Percentiles rank a stretch among this genome's conserved stretches.
These are phyloP conservation scores for Sarcophaga variegata DNA, from an alignment of 2,888 invertebrate genomes.

Conservation along the genomic window DNA sequence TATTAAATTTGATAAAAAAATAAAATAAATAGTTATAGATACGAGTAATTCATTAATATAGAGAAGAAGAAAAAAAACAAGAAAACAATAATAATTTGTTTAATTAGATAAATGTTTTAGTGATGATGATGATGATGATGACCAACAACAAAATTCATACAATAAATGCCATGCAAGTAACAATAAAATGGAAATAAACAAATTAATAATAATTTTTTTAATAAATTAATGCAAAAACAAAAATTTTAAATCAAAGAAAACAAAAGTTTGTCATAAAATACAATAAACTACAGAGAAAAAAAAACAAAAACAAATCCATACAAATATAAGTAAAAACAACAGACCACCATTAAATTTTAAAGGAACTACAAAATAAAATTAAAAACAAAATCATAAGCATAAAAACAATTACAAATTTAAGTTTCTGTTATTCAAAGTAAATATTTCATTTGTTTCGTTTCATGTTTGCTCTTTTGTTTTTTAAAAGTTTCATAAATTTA, in stretches of 20 bases:
- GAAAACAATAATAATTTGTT: conserved; percentile 14
- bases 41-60: neutral
- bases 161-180: conserved; percentile 34
- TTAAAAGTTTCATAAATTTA: conserved; percentile 27
- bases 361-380: conserved; percentile 18
- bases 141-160: conserved; percentile 21
- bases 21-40: conserved; percentile 14
- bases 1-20: neutral
- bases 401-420: neutral
- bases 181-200: conserved; percentile 35
- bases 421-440: conserved; percentile 7
- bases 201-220: conserved; percentile 46
- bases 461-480: neutral
- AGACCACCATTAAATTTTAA: conserved; percentile 71
- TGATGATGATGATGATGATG: conserved; percentile 10
- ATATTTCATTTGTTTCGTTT: neutral
- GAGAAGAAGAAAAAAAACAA: neutral
- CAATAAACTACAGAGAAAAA: conserved; percentile 41
- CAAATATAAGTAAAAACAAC: conserved; percentile 66
- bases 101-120: conserved; percentile 44
- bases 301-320: conserved; percentile 34
- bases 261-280: conserved; percentile 33
- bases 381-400: conserved; percentile 71
- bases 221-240: conserved; percentile 7
- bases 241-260: neutral